Percentiles rank a stretch among this genome's conserved stretches.
phyloP scores from a whole-genome alignment of 2,113 vertebrate species.

The Phrynosoma blainvillii region DNA sequence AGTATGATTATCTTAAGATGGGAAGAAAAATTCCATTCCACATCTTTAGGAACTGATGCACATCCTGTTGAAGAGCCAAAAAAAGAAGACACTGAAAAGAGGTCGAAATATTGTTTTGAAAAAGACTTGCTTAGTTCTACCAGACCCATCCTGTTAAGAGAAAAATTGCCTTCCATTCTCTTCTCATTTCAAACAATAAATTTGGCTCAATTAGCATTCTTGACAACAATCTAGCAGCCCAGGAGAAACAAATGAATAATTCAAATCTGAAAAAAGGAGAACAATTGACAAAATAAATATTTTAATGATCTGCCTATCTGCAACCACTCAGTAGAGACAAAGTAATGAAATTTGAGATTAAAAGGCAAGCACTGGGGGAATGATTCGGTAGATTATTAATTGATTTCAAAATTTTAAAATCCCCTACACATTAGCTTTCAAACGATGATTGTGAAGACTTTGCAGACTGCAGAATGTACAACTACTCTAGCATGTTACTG shows the following conservation, averaged over 20 bases:
- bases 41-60: constrained; percentile 10
- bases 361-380: not conserved
- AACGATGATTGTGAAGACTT: not conserved
- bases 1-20: not conserved
- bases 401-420: constrained; percentile 17
- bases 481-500: not conserved
- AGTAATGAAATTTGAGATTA: constrained; percentile 39
- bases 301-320: constrained; percentile 48
- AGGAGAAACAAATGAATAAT: constrained; percentile 52
- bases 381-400: constrained; percentile 27
- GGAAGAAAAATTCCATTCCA: constrained; percentile 40
- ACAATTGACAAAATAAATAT: constrained; percentile 57
- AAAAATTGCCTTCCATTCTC: constrained; percentile 13
- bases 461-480: not conserved
- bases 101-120: not conserved
- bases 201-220: constrained; percentile 32
- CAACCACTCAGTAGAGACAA: constrained; percentile 24
- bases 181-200: constrained; percentile 40
- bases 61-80: constrained; percentile 20
- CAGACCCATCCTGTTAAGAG: not conserved
- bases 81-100: not conserved
- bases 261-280: constrained; percentile 58
- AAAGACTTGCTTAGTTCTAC: not conserved
- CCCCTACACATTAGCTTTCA: constrained; percentile 16
- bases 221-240: constrained; percentile 21